These are phyloP conservation scores for Tupaia tana DNA, from an alignment of 2,113 vertebrate species.

Conservation along the genomic window DNA sequence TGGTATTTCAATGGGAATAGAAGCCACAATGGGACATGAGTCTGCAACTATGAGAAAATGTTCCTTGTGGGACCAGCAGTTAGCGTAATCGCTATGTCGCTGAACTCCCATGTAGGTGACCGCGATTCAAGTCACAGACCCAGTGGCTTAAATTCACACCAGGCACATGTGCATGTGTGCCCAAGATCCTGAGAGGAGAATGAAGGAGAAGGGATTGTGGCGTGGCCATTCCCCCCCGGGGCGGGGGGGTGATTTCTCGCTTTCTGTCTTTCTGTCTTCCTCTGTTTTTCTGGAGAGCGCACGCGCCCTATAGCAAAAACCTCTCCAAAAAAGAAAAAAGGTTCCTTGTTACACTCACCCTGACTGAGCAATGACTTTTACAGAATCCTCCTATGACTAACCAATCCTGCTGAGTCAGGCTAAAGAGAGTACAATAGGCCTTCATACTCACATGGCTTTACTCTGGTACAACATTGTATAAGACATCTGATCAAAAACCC, in stretches of 20 bases:
- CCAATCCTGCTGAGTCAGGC: background rate
- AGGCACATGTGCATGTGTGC: too few relatives aligned
- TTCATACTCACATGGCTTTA: background rate
- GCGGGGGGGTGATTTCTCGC: too few relatives aligned
- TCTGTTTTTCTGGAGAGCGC: too few relatives aligned
- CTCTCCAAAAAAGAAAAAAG: background rate
- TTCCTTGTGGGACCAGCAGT: background rate
- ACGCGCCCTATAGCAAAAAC: too few relatives aligned
- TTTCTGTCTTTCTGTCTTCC: too few relatives aligned
- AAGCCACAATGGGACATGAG: background rate
- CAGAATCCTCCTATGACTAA: background rate
- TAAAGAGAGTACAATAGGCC: slow-evolving; percentile 21
- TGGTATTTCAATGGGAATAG: background rate
- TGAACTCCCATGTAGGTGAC: too few relatives aligned
- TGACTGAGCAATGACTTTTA: slow-evolving; percentile 1
- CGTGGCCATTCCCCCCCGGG: too few relatives aligned
- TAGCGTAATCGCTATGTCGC: too few relatives aligned
- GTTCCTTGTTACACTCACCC: background rate
- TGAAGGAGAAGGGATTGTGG: too few relatives aligned
- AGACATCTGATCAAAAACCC: slow-evolving; percentile 14
- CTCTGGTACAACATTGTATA: background rate
- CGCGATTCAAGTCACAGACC: too few relatives aligned
- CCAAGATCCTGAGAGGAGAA: too few relatives aligned
- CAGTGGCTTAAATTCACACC: too few relatives aligned
- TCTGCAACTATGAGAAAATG: background rate